Evolutionary conservation across 92 coral and sea anemone species (phyloP), one percentile per base, ranked within the genome.

Genomic region (Phenganax subtilis): DNA sequence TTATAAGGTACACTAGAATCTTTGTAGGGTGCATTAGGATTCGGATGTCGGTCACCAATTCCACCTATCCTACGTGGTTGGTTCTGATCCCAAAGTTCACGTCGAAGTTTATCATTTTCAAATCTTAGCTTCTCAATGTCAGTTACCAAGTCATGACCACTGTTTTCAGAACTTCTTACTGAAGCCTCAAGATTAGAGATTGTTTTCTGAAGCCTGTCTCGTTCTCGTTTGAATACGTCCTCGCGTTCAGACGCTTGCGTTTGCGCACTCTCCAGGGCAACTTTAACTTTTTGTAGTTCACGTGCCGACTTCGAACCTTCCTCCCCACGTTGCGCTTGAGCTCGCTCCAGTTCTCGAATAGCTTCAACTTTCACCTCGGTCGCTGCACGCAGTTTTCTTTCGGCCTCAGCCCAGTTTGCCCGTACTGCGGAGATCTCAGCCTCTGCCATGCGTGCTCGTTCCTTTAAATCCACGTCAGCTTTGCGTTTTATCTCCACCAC

Each of bases 41-140:
- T 73, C 56, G 55, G 67, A 17, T 60, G 73, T 62, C 74, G 62
- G 15, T 79, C 83, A 30, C 65, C 63, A 29, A 51, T 30, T 73
- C 67, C 83, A 64, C 9, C 29, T 63, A 52, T 54, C 83, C 74
- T 79, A 5, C 83, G 73, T 64, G 63, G 73, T 31, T 77, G 69
- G 59, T 73, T 53, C 14, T 16, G 59, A 11, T 53, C 62, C 82
- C 82, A 11, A 25, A 87, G 71, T 58, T 89, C 89, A 55, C 80
- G 84, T 72, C 83, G 87, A 55, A 91, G 86, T 60, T 74, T 88
- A 17, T 80, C 62, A 66, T 85, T 84, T 61, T 87, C 91, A 67
- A 85, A 72, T 55, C 84, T 86, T 44, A 88, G 84, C 51, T 86
- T 85, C 16, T 85, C 89, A 16, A 89, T 84, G 55, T 88, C 82